A percentile compares a stretch with the other conserved stretches of the same genome.
phyloP scores from a whole-genome alignment of 2,888 invertebrate species.

The Galerucella nymphaeae region DNA sequence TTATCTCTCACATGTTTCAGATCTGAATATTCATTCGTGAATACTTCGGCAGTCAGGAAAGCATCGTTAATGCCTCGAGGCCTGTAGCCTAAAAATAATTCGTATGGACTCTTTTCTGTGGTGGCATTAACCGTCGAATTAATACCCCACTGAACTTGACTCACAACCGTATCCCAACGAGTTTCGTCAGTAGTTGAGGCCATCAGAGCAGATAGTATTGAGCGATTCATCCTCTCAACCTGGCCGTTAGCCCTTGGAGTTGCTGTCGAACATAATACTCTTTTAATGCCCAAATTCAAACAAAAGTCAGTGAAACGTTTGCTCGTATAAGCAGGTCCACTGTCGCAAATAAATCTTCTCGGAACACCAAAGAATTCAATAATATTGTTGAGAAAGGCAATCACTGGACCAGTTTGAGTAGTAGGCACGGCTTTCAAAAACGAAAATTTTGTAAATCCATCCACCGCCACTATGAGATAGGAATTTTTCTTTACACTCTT shows the following conservation, averaged over 20 bases:
- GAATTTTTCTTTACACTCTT: slow-evolving; percentile 44
- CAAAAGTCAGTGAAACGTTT: slow-evolving; percentile 44
- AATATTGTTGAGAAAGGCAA: slow-evolving; percentile 42
- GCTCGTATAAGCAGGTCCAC: slow-evolving; percentile 47
- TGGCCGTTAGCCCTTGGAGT: slow-evolving; percentile 53
- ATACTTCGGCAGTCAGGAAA: slow-evolving; percentile 41
- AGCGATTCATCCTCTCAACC: slow-evolving; percentile 48
- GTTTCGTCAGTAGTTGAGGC: slow-evolving; percentile 42
- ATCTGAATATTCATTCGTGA: slow-evolving; percentile 27
- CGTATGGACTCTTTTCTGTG: slow-evolving; percentile 46
- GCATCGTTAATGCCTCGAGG: slow-evolving; percentile 47
- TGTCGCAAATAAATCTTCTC: slow-evolving; percentile 42
- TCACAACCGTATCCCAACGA: slow-evolving; percentile 46
- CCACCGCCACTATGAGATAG: slow-evolving; percentile 53
- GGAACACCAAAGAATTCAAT: slow-evolving; percentile 45
- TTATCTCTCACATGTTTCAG: slow-evolving; percentile 24
- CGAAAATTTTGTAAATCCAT: slow-evolving; percentile 57
- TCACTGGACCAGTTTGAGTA: slow-evolving; percentile 41
- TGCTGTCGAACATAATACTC: slow-evolving; percentile 48
- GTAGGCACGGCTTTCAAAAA: slow-evolving; percentile 49
- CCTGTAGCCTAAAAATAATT: slow-evolving; percentile 49
- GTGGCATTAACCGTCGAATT: slow-evolving; percentile 45
- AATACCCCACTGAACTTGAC: slow-evolving; percentile 43
- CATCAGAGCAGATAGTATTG: slow-evolving; percentile 42
- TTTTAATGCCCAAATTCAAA: slow-evolving; percentile 41